Base-by-base conservation (phyloP, 2,888 invertebrate genomes). In the Eilema sororculum region DNA sequence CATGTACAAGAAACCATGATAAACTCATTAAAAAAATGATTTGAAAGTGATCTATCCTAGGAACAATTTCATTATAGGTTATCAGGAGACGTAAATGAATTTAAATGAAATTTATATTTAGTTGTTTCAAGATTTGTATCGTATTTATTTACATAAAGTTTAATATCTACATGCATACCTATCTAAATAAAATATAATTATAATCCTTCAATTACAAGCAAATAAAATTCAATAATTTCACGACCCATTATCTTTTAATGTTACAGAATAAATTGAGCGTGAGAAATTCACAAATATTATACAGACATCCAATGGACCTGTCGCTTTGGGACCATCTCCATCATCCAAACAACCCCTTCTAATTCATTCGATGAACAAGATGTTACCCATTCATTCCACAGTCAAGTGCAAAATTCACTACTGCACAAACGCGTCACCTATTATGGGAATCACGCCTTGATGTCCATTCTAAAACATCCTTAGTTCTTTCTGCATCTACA, bases 341-440 rank as follows among this genome's bases (percentile, higher is more conserved):
- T 73, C 78, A 70, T 80, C 82, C 84, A 78, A 78, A 76, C 68
- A 77, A 69, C 79, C 78, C 84, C 80, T 79, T 76, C 68, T 72
- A 76, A 75, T 65, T 63, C 69, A 69, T 74, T 59, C 75, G 61
- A 73, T 72, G 82, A 91, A 93, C 93, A 93, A 93, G 94, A 93
- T 93, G 93, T 90, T 91, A 86, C 83, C 87, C 88, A 91, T 89
- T 89, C 84, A 87, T 83, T 82, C 78, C 79, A 85, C 82, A 91
- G 93, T 93, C 94, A 93, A 95, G 94, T 93, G 94, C 92, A 91
- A 89, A 93, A 94, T 92, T 93, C 91, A 87, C 89, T 92, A 87
- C 87, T 88, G 87, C 87, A 89, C 87, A 87, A 86, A 88, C 85
- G 85, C 87, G 86, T 89, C 89, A 90, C 91, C 91, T 93, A 94